A percentile compares a stretch with the other conserved stretches of the same genome.
These are phyloP conservation scores for Coregonus ussuriensis DNA, from an alignment of 2,797 vertebrate species.

Conservation along the genomic window DNA sequence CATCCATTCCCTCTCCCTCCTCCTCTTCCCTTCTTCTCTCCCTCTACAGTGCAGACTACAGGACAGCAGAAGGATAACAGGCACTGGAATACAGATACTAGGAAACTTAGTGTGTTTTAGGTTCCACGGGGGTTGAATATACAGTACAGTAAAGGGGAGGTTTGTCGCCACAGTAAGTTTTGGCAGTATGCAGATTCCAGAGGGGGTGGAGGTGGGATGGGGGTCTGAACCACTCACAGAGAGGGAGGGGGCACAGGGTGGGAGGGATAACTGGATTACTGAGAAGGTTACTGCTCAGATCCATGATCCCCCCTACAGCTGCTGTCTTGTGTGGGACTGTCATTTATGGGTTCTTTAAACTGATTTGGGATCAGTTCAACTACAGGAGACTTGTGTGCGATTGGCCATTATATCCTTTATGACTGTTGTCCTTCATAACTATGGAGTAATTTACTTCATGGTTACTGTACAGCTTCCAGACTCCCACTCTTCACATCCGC, in stretches of 20 bases:
- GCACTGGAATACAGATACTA: constrained; percentile 81
- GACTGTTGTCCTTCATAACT: neutral
- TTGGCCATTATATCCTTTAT: neutral
- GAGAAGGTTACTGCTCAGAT: constrained; percentile 57
- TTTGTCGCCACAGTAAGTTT: constrained; percentile 64
- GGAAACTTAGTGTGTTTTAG: constrained; percentile 74
- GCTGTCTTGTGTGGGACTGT: constrained; percentile 3
- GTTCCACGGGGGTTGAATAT: constrained; percentile 30
- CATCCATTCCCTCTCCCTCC: neutral
- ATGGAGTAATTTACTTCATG: neutral
- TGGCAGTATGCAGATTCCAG: constrained; percentile 80
- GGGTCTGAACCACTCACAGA: constrained; percentile 52
- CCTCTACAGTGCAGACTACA: constrained; percentile 45
- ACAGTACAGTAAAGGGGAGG: constrained; percentile 25
- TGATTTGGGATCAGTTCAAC: neutral
- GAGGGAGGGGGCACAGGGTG: constrained; percentile 35
- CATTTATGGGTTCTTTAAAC: neutral
- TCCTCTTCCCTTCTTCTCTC: neutral
- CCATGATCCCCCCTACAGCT: constrained; percentile 51
- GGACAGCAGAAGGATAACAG: constrained; percentile 62
- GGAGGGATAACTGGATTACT: constrained; percentile 62
- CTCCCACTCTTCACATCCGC: neutral
- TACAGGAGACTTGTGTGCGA: neutral
- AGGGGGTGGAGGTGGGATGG: constrained; percentile 28
- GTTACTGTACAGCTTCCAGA: neutral